Evolutionary conservation across 2,888 invertebrate genomes (phyloP), one percentile per base, ranked within the genome.

Genomic region (Anthophora plumipes): DNA sequence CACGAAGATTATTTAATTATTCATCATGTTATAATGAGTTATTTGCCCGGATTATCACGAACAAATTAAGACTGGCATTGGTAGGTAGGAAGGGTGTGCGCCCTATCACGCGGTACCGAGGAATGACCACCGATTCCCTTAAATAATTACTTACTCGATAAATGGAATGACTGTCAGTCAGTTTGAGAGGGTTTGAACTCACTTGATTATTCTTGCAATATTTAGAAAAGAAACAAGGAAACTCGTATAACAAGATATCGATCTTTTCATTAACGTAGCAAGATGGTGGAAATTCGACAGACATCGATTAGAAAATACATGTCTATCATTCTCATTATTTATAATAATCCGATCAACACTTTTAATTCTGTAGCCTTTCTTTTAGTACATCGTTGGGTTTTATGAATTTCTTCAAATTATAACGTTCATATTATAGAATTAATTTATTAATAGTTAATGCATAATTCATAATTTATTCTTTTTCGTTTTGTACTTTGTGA

Each of bases 91-190:
- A 41, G 66, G 74, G 68, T 70, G 55, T 46, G 54, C 82, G 87
- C 84, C 84, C 83, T 87, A 85, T 87, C 87, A 87, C 87, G 87
- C 83, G 73, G 70, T 61, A 66, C 50, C 54, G 75, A 81, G 71
- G 61, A 83, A 70, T 80, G 74, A 68, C 83, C 71, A 76, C 76
- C 60, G 63, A 75, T 77, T 67, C 64, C 54, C 73, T 69, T 87
- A 83, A 87, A 87, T 87, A 85, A 87, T 87, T 87, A 73, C 73
- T 81, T 66, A 77, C 67, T 64, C 69, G 84, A 82, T 84, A 84
- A 85, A 77, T 73, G 80, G 82, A 84, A 67, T 72, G 75, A 70
- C 80, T 85, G 77, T 78, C 71, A 79, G 76, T 71, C 61, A 73
- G 68, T 31, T 78, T 64, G 60, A 79, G 46, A 69, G 69, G 72